Base-by-base conservation (phyloP, 2,113 vertebrate genomes). In the Symphodus melops region DNA sequence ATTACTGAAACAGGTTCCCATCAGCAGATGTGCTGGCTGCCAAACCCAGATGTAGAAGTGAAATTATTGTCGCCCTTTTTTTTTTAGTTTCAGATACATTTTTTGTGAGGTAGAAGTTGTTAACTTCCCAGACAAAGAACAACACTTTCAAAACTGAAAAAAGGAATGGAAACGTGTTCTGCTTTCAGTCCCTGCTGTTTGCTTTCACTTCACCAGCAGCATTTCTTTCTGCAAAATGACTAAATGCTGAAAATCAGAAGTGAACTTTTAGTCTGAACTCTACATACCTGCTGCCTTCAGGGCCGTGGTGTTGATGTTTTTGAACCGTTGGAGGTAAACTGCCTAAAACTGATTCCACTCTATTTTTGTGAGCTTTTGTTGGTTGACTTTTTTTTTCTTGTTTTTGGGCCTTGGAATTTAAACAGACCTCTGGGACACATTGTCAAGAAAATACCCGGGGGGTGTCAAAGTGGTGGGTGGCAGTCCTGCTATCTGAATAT, bases 391-490 rank as follows among this genome's bases (percentile, higher is more conserved):
- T 41, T 46, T n/a, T n/a, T n/a, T n/a, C n/a, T n/a, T n/a, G n/a
- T n/a, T n/a, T n/a, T 21, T 62, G 75, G 60, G 33, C 48, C 67
- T 76, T 76, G 19, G 55, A 69, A 81, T 88, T 68, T 77, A 68
- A 75, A 80, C 69, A 72, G 36, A 71, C 79, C 72, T 56, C 13
- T 37, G 72, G 69, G 61, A 84, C 55, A 53, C 42, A 75, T 74
- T 79, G 62, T 72, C 41, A 70, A 63, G 63, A 61, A 71, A 80
- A 59, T 59, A 79, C 37, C 70, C 49, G 42, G 70, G 25, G 61
- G 60, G 56, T 28, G 46, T 54, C 14, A 20, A 46, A 44, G 59
- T 84, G 46, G 60, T 68, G 42, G 83, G 59, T 81, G 59, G 52
- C 14, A 66, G 46, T 66, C 53, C 7, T 56, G 20, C 63, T 64